Base-by-base conservation (phyloP, 2,888 invertebrate genomes). In the Melolontha melolontha region DNA sequence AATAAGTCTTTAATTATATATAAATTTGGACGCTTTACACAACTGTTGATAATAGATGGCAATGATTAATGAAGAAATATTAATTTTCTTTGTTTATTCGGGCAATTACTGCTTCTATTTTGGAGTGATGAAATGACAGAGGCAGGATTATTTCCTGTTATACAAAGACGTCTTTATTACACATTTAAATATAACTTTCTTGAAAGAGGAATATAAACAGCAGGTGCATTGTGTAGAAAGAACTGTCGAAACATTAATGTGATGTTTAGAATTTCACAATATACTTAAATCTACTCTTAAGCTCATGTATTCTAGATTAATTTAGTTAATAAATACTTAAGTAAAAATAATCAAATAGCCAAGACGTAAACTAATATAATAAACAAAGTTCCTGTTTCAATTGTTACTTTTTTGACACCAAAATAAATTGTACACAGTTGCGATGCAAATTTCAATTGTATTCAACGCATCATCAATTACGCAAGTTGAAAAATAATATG, bases 211-310 rank as follows among this genome's bases (percentile, higher is more conserved):
- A 40, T 47, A 29, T 57, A 44, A 59, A 59, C 59, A 59, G 29
- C 59, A 59, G 59, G 59, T 59, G 59, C 59, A 44, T 59, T 44
- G 59, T 44, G 44, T 59, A 29, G 44, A 59, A 44, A 17, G 44
- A 59, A 29, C 59, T 27, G 44, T 12, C 12, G 44, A 59, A 47
- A 47, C 44, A 29, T 59, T 59, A 59, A 59, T 47, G 29, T 14
- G 14, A 44, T 44, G 59, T 59, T 59, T 59, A 17, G 11, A 59
- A 47, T 47, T 16, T 47, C 47, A 44, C 44, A 59, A 59, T 22
- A 27, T n/a, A 42, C 27, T 42, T 8, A 41, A 44, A 57, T 57
- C 27, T n/a, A 57, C 57, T 42, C 12, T n/a, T 42, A 42, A 57
- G 22, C 27, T 44, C 11, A 29, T 44, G 59, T 44, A 44, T 59